phyloP scores from a whole-genome alignment of 2,888 invertebrate genomes.

The Octonoba sinensis region DNA sequence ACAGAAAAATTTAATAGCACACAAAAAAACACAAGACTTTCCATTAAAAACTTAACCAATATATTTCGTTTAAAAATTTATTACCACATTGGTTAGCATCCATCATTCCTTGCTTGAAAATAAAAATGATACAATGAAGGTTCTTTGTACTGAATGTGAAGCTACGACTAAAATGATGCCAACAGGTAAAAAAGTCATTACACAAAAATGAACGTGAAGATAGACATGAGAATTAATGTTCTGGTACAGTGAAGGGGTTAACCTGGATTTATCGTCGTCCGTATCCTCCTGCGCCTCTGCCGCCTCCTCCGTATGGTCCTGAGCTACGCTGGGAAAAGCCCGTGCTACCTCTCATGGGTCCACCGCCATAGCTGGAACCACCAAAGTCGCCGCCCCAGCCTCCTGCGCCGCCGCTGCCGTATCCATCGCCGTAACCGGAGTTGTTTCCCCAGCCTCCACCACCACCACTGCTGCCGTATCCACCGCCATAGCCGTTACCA shows the following conservation, averaged over 20 bases:
- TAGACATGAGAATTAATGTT: slow-evolving; percentile 11
- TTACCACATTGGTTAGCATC: too few relatives aligned
- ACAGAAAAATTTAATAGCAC: too few relatives aligned
- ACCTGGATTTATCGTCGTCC: slow-evolving; percentile 23
- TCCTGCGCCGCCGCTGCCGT: slow-evolving; percentile 63
- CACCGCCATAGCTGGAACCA: slow-evolving; percentile 82
- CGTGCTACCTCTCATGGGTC: slow-evolving; percentile 78
- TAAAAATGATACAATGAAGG: too few relatives aligned
- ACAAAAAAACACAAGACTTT: too few relatives aligned
- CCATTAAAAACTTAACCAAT: too few relatives aligned
- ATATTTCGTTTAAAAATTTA: too few relatives aligned
- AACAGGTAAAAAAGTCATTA: slow-evolving; percentile 31
- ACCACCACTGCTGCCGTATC: slow-evolving; percentile 67
- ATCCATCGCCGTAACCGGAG: slow-evolving; percentile 10
- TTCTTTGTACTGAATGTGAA: too few relatives aligned
- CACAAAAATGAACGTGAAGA: slow-evolving; percentile 25
- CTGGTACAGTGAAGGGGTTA: background rate
- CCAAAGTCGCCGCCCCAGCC: slow-evolving; percentile 68
- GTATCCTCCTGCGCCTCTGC: slow-evolving; percentile 35
- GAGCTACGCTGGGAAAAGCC: slow-evolving; percentile 79
- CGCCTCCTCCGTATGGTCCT: slow-evolving; percentile 79
- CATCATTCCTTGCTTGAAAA: too few relatives aligned
- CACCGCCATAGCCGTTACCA: slow-evolving; percentile 4
- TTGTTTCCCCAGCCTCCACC: slow-evolving; percentile 71
- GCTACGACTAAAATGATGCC: slow-evolving; percentile 7